A percentile compares a stretch with the other conserved stretches of the same genome.
Conservation (phyloP, 2,888 invertebrate genomes). For the Altica lythri region DNA sequence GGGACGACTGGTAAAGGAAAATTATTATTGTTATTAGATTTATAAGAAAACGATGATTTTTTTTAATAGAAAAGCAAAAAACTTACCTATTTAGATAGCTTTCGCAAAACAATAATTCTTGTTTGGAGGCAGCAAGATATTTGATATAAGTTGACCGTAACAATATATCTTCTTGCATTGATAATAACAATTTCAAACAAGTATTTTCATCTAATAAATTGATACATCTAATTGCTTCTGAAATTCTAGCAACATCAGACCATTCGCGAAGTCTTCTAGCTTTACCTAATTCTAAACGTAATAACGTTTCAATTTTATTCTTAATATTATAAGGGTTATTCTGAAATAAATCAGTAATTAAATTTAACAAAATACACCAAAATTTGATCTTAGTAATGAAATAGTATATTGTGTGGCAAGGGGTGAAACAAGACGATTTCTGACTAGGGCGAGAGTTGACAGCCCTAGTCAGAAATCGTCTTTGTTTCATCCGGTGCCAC, state of each 20-base stretch:
- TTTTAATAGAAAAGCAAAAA: too few relatives aligned
- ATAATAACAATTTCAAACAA: constrained; percentile 73
- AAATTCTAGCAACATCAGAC: constrained; percentile 76
- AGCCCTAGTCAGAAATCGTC: too few relatives aligned
- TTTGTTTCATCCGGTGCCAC: too few relatives aligned
- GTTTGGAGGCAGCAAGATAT: constrained; percentile 80
- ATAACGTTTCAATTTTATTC: constrained; percentile 65
- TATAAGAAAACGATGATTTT: too few relatives aligned
- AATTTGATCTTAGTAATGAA: too few relatives aligned
- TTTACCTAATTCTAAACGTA: constrained; percentile 79
- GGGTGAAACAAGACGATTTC: too few relatives aligned
- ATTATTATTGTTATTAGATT: too few relatives aligned
- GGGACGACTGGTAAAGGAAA: too few relatives aligned
- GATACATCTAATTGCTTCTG: constrained; percentile 82
- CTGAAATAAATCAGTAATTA: too few relatives aligned
- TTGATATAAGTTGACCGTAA: constrained; percentile 79
- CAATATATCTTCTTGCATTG: constrained; percentile 76
- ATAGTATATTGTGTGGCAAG: too few relatives aligned
- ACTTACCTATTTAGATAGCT: constrained; percentile 71
- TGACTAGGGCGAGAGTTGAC: too few relatives aligned
- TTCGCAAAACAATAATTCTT: constrained; percentile 75
- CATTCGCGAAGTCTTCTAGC: constrained; percentile 80
- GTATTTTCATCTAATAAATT: constrained; percentile 70
- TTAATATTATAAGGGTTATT: constrained; percentile 46
- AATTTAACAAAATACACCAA: too few relatives aligned